phyloP scores from a whole-genome alignment of 2,888 invertebrate species.

The Chorisops tibialis region DNA sequence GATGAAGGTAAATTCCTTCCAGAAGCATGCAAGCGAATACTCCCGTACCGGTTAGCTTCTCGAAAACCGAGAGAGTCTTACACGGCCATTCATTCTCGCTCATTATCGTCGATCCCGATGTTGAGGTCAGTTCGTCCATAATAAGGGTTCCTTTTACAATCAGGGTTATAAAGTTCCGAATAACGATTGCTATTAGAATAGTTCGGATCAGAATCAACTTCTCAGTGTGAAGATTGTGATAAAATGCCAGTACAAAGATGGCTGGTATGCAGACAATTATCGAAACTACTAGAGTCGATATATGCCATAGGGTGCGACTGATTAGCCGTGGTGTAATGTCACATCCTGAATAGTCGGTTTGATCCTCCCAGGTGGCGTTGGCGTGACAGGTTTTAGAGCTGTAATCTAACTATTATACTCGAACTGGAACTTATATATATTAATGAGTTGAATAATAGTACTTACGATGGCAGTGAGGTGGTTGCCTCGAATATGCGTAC shows the following conservation, averaged over 20 bases:
- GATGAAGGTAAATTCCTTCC: constrained; percentile 64
- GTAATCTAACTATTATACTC: constrained; percentile 51
- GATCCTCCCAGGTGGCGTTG: constrained; percentile 58
- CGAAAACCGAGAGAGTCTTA: constrained; percentile 56
- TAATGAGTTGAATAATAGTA: constrained; percentile 31
- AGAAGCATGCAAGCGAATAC: constrained; percentile 69
- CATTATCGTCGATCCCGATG: constrained; percentile 53
- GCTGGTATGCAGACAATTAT: constrained; percentile 58
- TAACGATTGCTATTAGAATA: constrained; percentile 58
- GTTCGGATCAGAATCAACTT: constrained; percentile 61
- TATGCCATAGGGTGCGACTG: constrained; percentile 56
- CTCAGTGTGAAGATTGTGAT: constrained; percentile 56
- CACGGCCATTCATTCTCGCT: constrained; percentile 56
- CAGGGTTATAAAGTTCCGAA: constrained; percentile 59
- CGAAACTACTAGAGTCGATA: constrained; percentile 56
- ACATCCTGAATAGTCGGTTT: constrained; percentile 60
- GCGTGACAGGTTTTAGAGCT: constrained; percentile 57
- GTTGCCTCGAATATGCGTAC: constrained; percentile 57
- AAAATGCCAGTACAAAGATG: constrained; percentile 57
- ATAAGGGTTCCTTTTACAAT: constrained; percentile 57
- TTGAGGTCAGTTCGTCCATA: constrained; percentile 54
- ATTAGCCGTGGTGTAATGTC: constrained; percentile 56
- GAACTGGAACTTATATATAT: background rate
- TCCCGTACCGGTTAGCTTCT: constrained; percentile 56
- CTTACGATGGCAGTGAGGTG: constrained; percentile 60